Evolutionary conservation across 2,797 vertebrate species (phyloP), one percentile per base, ranked within the genome.

Genomic region (Xiphorhynchus erythropygius): DNA sequence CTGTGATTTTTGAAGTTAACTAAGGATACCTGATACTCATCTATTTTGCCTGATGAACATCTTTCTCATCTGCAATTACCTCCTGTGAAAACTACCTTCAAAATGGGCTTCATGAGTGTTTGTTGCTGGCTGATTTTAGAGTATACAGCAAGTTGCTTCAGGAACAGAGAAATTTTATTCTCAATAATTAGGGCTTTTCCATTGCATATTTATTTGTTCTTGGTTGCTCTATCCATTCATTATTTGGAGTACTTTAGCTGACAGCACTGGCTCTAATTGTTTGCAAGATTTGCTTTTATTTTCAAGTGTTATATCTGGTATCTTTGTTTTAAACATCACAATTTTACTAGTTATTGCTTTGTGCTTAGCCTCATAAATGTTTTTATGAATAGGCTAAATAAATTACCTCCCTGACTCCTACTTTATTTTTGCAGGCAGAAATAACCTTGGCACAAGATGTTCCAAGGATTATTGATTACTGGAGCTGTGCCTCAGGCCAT

Each of bases 401-500:
- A 79, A 79, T 89, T 67, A 60, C 42, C 7, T 77, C 23, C 11
- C 68, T 64, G 35, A 13, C 12, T 44, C 10, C 33, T 84, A 37
- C 46, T 91, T 87, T 5, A 63, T 68, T 93, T 87, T 63, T 57
- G 16, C 39, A 30, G 52, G n/a, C 39, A 92, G 71, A 92, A 96
- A 92, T 76, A 93, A 89, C 77, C 84, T 93, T 93, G 81, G 71
- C 57, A 79, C 41, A 50, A 60, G 49, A 52, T 90, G 60, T 90
- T 94, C 77, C 74, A 84, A 65, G 68, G 63, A 64, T 85, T 95
- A 95, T 97, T 94, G 92, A 96, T 95, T 74, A 74, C 63, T 67
- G 67, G 74, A 91, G 44, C 68, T 87, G 41, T 87, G 86, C 93
- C 71, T 92, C n/a, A 71, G 90, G 78, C 75, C 64, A 68, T 77